Percentiles rank a stretch among this genome's conserved stretches.
Evolutionary conservation across 2,113 vertebrate species (phyloP).

Genomic region (Propithecus coquereli): DNA sequence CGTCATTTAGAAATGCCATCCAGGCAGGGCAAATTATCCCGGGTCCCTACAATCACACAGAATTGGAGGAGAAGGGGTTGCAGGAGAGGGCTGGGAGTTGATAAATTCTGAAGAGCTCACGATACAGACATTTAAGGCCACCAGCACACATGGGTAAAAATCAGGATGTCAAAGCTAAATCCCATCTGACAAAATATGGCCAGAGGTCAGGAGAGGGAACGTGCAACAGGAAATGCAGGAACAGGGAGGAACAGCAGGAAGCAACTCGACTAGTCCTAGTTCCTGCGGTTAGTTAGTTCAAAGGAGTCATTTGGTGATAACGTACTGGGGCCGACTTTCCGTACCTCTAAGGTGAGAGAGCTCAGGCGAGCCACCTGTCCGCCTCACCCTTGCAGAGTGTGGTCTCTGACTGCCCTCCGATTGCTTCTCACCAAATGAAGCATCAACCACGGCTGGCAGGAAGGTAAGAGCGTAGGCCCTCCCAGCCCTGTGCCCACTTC

Average conservation of each 20-base stretch:
- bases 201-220: neutral
- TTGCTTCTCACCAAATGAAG: neutral
- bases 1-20: constrained; percentile 52
- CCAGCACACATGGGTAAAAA: neutral
- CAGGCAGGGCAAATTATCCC: constrained; percentile 42
- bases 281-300: neutral
- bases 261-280: too few relatives aligned
- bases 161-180: constrained; percentile 2
- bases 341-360: neutral
- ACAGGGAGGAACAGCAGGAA: neutral
- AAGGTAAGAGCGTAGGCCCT: neutral
- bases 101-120: constrained; percentile 41
- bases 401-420: neutral
- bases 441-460: neutral
- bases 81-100: neutral
- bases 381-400: neutral
- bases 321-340: neutral
- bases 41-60: constrained; percentile 31
- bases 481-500: neutral
- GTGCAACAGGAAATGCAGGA: fast-evolving
- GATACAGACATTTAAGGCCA: neutral
- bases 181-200: neutral
- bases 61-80: constrained; percentile 30
- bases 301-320: neutral
- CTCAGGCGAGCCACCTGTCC: neutral